Base-by-base conservation (phyloP, 2,797 vertebrate species). In the Lacerta bilineata region DNA sequence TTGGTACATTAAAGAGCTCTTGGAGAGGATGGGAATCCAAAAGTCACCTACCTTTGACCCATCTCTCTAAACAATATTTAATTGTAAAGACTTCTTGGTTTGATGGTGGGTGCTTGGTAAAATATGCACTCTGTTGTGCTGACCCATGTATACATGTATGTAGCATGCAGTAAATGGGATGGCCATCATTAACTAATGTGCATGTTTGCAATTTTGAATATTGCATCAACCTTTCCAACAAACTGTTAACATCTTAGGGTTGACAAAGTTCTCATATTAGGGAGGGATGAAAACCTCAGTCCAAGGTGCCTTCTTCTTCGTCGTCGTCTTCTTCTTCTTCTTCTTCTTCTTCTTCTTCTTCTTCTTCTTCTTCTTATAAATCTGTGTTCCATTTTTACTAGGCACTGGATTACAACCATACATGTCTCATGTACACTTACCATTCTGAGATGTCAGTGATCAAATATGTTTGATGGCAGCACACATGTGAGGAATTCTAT, bases 91-190 rank as follows among this genome's bases (percentile, higher is more conserved):
- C 50, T 91, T 87, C 93, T 80, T 85, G 88, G 92, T 94, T 80
- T 89, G 91, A 55, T 55, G 93, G 93, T 87, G 93, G 90, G 90
- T 17, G 15, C 93, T 93, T 86, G 93, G 33, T 90, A 88, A 90
- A 90, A 89, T 91, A 59, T 71, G 71, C 86, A 92, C n/a, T 61
- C 88, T 94, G 68, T 87, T 89, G 36, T 92, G 88, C 90, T 68
- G 43, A 3, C 64, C 80, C 15, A 91, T 86, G 93, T 85, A 36
- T 36, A 5, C 5, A 25, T 7, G 8, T 43, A 13, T 55, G 11
- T 1, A 36, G 29, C 27, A 46, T 41, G 55, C 10, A 17, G 10
- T 46, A 20, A 20, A 46, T 64, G 20, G 4, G 50, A 75, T 29
- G 4, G 6, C 23, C 23, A 61, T 80, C 23, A 36, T 61, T 10